Base-by-base conservation (phyloP, 23 tunicate species). In the Trididemnum clinides region DNA sequence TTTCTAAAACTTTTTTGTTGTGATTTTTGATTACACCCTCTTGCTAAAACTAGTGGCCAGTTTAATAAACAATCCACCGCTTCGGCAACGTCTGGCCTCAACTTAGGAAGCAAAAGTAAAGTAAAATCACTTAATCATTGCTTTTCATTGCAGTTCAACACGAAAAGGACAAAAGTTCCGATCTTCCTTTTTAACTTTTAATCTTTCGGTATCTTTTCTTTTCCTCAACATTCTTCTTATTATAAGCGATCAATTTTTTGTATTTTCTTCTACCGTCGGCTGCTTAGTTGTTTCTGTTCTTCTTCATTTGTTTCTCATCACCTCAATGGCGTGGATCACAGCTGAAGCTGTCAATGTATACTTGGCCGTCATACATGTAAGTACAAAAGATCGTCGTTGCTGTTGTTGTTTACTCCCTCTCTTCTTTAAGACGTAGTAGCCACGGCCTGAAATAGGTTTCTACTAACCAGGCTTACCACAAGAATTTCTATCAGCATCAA, bases 291-390 rank as follows among this genome's bases (percentile, higher is more conserved):
- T 87, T 6, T 81, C 97, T 7, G 87, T 76, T 12, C 34, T 87
- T 18, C 36, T 92, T 33, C 97, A 92, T 82, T 92, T 87, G 34
- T 65, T 58, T 35, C 33, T 87, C 50, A 81, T 92, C 28, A 73
- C 77, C 65, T 51, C 86, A 12, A 6, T 92, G 30, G 83, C 78
- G 36, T 92, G 97, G 97, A 92, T 87, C 88, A 85, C 88, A 19
- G 27, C 83, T 34, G 97, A 92, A 83, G 97, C 91, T 2, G 50
- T 92, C 27, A 92, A 92, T 69, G 77, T 87, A 77, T 92, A 92
- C 84, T 72, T 92, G 22, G 97, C 97, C 5, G 65, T 78, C 31
- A 37, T 78, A 26, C 83, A 78, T 54, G 83, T 78, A 51, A 54
- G 83, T 78, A 10, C 4, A 12, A 5, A 5, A 22, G n/a, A 62